Percentiles rank a stretch among this genome's conserved stretches.
phyloP scores from a whole-genome alignment of 2,888 invertebrate genomes.

The Helleia helle region DNA sequence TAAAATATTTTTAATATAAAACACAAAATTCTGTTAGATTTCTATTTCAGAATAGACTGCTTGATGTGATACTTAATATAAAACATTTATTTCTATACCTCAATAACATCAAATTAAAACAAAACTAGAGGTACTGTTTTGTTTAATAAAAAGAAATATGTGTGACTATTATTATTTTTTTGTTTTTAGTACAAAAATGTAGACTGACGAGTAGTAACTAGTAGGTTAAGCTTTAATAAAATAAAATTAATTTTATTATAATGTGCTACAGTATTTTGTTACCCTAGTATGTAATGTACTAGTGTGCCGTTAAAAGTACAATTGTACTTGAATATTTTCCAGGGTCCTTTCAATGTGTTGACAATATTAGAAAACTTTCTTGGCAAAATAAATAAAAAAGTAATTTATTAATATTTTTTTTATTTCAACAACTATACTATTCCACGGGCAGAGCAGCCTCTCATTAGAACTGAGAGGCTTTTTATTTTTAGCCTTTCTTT shows the following conservation, averaged over 20 bases:
- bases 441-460: no score
- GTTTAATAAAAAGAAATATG: background rate
- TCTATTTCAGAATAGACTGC: conserved; percentile 17
- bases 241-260: no score
- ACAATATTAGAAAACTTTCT: conserved; percentile 8
- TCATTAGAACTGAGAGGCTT: no score
- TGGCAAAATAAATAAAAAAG: no score
- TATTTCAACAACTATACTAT: background rate
- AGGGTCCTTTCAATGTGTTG: background rate
- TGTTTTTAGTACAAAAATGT: conserved; percentile 5
- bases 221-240: conserved; percentile 1
- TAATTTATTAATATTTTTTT: conserved; percentile 1
- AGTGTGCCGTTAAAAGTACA: no score
- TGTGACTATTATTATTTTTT: background rate
- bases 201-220: conserved; percentile 2
- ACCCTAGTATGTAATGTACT: no score
- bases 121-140: background rate
- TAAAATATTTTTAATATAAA: conserved; percentile 4
- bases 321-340: background rate
- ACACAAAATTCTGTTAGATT: conserved; percentile 4
- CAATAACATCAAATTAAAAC: background rate
- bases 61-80: conserved; percentile 18
- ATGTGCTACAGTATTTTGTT: no score
- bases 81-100: background rate
- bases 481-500: no score